Evolutionary conservation across 2,113 vertebrate species (phyloP).

Genomic region (Lasiurus borealis): DNA sequence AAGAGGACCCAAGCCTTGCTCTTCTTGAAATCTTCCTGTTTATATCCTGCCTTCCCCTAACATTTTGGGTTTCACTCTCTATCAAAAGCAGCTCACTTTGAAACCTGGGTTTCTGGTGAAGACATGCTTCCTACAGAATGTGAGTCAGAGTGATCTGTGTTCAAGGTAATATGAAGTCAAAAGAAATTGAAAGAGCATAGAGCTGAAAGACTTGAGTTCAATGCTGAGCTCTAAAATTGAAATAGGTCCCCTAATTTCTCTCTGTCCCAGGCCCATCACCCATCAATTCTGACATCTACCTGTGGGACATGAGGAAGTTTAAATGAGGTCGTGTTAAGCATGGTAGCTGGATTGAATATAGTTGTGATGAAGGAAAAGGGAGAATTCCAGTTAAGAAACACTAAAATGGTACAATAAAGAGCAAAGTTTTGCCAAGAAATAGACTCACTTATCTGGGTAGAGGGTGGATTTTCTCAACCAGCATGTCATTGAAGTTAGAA

Average conservation of each 20-base stretch:
- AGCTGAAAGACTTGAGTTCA: background rate
- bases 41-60: background rate
- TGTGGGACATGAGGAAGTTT: accelerated
- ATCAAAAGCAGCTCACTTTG: background rate
- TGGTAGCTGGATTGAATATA: background rate
- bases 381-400: background rate
- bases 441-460: background rate
- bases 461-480: background rate
- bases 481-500: background rate
- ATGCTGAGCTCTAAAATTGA: background rate
- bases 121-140: background rate
- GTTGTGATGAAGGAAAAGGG: background rate
- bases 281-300: background rate
- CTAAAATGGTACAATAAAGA: background rate
- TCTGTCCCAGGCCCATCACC: background rate
- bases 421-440: background rate
- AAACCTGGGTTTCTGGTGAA: background rate
- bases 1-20: background rate
- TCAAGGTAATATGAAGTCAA: background rate
- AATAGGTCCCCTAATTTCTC: background rate
- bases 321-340: background rate
- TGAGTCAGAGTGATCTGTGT: background rate
- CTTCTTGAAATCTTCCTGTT: background rate
- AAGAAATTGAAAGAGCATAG: background rate
- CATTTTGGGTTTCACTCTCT: background rate